These are phyloP conservation scores for Camponotus vicinus DNA, from an alignment of 1,140 invertebrate genomes.

Conservation along the genomic window DNA sequence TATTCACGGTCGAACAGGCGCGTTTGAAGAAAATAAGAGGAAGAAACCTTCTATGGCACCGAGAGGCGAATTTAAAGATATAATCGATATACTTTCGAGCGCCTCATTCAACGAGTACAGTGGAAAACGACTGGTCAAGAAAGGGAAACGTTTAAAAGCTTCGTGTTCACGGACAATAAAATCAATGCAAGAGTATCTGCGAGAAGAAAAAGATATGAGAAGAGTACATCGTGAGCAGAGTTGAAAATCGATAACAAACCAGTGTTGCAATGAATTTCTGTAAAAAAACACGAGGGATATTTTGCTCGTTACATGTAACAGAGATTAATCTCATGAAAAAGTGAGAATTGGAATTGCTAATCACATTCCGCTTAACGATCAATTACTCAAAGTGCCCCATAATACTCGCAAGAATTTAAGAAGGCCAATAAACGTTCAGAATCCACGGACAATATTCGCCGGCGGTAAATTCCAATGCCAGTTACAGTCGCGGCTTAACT, in stretches of 20 bases:
- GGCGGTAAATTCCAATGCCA: slow-evolving; percentile 37
- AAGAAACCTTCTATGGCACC: neutral
- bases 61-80: slow-evolving; percentile 47
- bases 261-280: neutral
- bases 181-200: slow-evolving; percentile 42
- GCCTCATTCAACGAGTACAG: slow-evolving; percentile 22
- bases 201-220: slow-evolving; percentile 6
- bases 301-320: neutral
- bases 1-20: slow-evolving; percentile 59
- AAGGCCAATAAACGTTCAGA: slow-evolving; percentile 34
- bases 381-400: slow-evolving; percentile 13
- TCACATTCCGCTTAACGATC: slow-evolving; percentile 23
- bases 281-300: neutral
- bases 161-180: slow-evolving; percentile 43
- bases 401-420: neutral
- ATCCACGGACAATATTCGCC: slow-evolving; percentile 18
- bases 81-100: slow-evolving; percentile 53
- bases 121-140: slow-evolving; percentile 9
- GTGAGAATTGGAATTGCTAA: slow-evolving; percentile 10
- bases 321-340: neutral
- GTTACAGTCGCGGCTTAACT: slow-evolving; percentile 43
- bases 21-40: slow-evolving; percentile 60
- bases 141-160: slow-evolving; percentile 37
- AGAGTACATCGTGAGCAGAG: neutral
- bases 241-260: slow-evolving; percentile 24